Conservation (phyloP, 1,140 invertebrate species). For the Drosophila aff. region DNA sequence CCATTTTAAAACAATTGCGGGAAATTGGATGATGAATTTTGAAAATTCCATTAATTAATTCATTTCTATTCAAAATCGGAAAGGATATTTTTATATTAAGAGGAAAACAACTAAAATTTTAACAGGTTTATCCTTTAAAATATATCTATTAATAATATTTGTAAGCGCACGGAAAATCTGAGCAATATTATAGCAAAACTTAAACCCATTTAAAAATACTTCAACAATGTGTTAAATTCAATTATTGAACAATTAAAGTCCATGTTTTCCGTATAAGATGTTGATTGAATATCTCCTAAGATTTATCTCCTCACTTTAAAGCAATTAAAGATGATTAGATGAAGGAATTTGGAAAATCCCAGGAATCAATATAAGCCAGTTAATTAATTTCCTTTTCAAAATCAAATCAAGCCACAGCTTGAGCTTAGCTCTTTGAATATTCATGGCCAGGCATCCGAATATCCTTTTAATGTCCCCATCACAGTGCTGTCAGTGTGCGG, state of each 20-base stretch:
- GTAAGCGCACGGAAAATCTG: too few relatives aligned
- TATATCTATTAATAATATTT: too few relatives aligned
- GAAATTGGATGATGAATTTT: constrained; percentile 7
- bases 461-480: constrained; percentile 22
- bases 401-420: constrained; percentile 18
- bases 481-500: constrained; percentile 22
- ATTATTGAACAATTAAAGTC: background rate
- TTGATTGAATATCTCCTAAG: background rate
- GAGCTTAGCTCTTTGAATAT: constrained; percentile 5
- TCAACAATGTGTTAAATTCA: background rate
- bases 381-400: constrained; percentile 31
- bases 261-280: too few relatives aligned
- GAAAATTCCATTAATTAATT: background rate
- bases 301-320: background rate
- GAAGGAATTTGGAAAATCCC: background rate
- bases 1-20: constrained; percentile 9
- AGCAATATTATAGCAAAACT: too few relatives aligned
- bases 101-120: too few relatives aligned
- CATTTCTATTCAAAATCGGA: constrained; percentile 3
- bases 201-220: too few relatives aligned
- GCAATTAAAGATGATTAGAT: constrained; percentile 1
- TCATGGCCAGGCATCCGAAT: constrained; percentile 9
- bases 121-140: too few relatives aligned
- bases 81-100: background rate
- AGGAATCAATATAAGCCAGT: constrained; percentile 10